Evolutionary conservation across 64 coral and sea anemone genomes (phyloP), one percentile per base, ranked within the genome.

Genomic region (Dendrophyllia cribrosa): DNA sequence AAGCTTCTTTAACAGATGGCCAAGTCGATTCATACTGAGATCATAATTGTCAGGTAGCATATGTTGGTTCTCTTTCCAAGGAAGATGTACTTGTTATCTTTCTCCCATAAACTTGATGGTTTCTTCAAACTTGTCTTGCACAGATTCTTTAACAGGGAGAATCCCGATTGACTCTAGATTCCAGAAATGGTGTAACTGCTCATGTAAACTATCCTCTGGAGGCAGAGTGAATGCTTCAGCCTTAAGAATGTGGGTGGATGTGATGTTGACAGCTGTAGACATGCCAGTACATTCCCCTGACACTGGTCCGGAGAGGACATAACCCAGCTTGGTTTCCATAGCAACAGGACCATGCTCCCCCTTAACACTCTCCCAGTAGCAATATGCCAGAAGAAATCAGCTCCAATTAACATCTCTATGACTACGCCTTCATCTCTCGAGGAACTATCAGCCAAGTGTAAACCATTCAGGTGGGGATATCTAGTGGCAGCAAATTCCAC

Each of bases 351-450:
- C 60, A 44, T 43, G 15, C 81, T 85, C 60, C 81, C 81, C 62
- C 81, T 6, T 85, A 85, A 60, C 12, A 85, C 81, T 60, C 81
- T n/a, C 9, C 61, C 60, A 20, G 83, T 23, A 21, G 71, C 83
- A 70, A 86, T 86, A 2, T 86, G 45, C 63, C 83, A 86, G 60
- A 86, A 19, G 34, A 71, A 72, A 53, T 86, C 83, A 48, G 83
- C 63, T 21, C 83, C 83, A 52, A 86, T 86, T 60, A 86, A 86
- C 43, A 86, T 86, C 19, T 86, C 83, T 20, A 86, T 86, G 43
- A 55, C 83, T 2, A 22, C 10, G n/a, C 25, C 64, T 51, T 11
- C 60, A 5, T 52, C 47, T 20, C 59, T 15, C 64, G 43, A 15
- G 53, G 53, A 56, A 56, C 53, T 6, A 56, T 56, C 53, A 9